Percentiles rank a stretch among this genome's conserved stretches.
Conservation (phyloP, 2,888 invertebrate genomes). For the Piscicola geometra region DNA sequence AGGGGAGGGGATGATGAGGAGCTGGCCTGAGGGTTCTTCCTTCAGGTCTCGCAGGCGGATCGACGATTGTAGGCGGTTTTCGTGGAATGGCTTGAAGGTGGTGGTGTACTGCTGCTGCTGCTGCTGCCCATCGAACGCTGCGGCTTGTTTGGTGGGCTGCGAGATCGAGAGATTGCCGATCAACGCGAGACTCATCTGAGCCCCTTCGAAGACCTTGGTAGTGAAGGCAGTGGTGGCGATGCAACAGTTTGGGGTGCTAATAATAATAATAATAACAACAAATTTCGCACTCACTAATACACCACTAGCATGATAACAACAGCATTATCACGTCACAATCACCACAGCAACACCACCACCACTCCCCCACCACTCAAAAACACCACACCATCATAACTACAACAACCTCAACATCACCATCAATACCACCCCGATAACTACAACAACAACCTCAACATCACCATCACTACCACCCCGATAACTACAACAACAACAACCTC, state of each 20-base stretch:
- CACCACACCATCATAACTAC: not conserved
- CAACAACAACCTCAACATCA: constrained; percentile 63
- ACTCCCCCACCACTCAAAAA: not conserved
- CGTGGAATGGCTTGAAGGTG: constrained; percentile 91
- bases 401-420: constrained; percentile 86
- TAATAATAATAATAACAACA: too few relatives aligned
- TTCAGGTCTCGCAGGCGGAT: constrained; percentile 78
- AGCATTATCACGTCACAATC: not conserved
- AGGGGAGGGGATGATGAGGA: constrained; percentile 87
- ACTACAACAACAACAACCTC: too few relatives aligned
- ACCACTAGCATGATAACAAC: too few relatives aligned
- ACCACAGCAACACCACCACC: not conserved
- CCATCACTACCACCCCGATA: not conserved
- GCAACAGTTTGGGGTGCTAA: too few relatives aligned
- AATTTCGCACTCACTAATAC: too few relatives aligned
- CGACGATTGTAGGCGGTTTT: constrained; percentile 91
- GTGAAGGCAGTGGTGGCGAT: not conserved
- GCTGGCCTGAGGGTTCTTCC: constrained; percentile 80
- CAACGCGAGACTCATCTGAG: constrained; percentile 22
- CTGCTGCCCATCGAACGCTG: constrained; percentile 64
- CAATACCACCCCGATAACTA: constrained; percentile 94
- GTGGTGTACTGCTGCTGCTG: constrained; percentile 93
- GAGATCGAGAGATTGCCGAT: constrained; percentile 20
- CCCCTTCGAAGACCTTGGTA: constrained; percentile 24
- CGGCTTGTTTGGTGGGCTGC: not conserved